phyloP scores from a whole-genome alignment of 2,797 vertebrate species.

The Sebastes matsubarae region DNA sequence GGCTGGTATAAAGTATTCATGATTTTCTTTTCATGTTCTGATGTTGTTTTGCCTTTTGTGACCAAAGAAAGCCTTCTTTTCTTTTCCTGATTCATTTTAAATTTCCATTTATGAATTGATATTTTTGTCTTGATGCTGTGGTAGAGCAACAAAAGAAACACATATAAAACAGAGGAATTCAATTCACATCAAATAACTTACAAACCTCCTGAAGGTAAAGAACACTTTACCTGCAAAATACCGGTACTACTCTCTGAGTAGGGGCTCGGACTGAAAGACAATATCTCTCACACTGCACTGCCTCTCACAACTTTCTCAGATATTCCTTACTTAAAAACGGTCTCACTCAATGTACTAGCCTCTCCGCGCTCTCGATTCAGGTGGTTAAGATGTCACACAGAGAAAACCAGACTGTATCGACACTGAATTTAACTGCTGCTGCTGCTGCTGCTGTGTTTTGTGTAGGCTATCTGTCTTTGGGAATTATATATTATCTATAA shows the following conservation, averaged over 20 bases:
- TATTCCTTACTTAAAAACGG: conserved; percentile 41
- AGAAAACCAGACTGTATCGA: conserved; percentile 60
- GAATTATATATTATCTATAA: conserved; percentile 81
- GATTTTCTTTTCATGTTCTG: conserved; percentile 57
- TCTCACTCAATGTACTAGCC: conserved; percentile 56
- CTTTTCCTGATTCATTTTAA: conserved; percentile 55
- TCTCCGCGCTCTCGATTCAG: conserved; percentile 51
- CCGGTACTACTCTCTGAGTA: conserved; percentile 42
- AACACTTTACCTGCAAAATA: conserved; percentile 51
- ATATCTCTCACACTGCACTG: conserved; percentile 68
- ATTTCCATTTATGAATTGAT: conserved; percentile 65
- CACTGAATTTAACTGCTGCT: conserved; percentile 71
- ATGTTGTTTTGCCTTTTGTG: conserved; percentile 86
- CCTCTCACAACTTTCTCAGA: conserved; percentile 65
- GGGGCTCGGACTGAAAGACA: conserved; percentile 62
- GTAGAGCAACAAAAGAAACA: conserved; percentile 78
- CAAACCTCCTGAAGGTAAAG: conserved; percentile 55
- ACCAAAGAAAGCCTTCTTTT: conserved; percentile 89
- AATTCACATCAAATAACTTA: conserved; percentile 43
- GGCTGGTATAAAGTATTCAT: conserved; percentile 41
- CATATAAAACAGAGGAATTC: conserved; percentile 46
- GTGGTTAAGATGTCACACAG: conserved; percentile 66
- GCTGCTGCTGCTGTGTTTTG: conserved; percentile 74
- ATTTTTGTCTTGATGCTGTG: conserved; percentile 65
- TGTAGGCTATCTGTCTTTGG: conserved; percentile 76